Conservation (phyloP, 2,113 vertebrate species). For the Ailuropoda melanoleuca region DNA sequence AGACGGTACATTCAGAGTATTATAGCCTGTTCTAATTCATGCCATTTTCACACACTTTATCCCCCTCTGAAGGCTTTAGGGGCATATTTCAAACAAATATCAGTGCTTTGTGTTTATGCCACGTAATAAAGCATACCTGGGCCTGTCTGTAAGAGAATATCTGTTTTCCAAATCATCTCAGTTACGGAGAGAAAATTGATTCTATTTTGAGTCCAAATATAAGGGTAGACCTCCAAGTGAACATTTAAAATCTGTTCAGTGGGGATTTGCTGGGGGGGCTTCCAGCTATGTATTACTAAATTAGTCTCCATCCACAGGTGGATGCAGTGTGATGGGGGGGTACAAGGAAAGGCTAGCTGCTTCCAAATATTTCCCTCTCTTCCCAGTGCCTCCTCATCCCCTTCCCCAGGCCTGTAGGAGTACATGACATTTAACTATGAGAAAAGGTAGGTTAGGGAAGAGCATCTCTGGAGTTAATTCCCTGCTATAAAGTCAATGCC, state of each 20-base stretch:
- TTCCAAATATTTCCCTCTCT: neutral
- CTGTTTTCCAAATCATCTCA: constrained; percentile 56
- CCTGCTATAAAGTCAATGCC: neutral
- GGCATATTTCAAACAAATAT: constrained; percentile 72
- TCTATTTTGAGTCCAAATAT: constrained; percentile 49
- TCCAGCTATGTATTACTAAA: constrained; percentile 29
- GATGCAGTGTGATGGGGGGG: neutral
- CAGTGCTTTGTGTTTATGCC: constrained; percentile 55
- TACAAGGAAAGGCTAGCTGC: neutral
- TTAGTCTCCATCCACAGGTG: neutral
- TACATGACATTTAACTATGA: neutral
- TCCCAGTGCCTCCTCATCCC: accelerated
- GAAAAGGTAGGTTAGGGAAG: neutral
- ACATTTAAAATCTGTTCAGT: constrained; percentile 34
- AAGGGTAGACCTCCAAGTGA: constrained; percentile 37
- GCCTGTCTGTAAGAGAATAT: constrained; percentile 22
- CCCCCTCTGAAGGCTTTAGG: constrained; percentile 23
- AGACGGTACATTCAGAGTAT: constrained; percentile 57
- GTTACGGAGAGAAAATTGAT: constrained; percentile 58
- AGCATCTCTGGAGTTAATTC: neutral
- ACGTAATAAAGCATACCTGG: constrained; percentile 51
- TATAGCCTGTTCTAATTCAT: constrained; percentile 42
- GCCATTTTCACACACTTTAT: constrained; percentile 42
- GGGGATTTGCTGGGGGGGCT: neutral
- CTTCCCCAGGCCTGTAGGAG: neutral